A percentile compares a stretch with the other conserved stretches of the same genome.
Conservation (phyloP, 2,888 invertebrate genomes). For the Eumacrocentrus americanus region DNA sequence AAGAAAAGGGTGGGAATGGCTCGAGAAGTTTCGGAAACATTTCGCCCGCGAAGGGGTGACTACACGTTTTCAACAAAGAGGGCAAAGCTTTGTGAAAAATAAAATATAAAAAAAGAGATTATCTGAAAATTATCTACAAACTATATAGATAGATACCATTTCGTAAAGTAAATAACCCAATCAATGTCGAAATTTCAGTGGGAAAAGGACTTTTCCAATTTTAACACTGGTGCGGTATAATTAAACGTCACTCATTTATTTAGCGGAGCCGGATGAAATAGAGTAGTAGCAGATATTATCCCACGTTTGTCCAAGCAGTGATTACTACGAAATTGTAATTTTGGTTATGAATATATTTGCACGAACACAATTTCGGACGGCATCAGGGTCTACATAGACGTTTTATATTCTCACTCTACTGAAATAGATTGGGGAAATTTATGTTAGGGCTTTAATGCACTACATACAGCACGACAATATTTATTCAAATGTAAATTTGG, state of each 20-base stretch:
- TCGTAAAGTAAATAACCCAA: too few relatives aligned
- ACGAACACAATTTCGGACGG: constrained; percentile 4
- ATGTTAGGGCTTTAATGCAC: too few relatives aligned
- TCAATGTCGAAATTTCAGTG: too few relatives aligned
- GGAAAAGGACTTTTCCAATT: too few relatives aligned
- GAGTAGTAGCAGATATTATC: not conserved
- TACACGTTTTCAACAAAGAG: not conserved
- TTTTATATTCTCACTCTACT: not conserved
- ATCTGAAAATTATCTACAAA: not conserved
- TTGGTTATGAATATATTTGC: constrained; percentile 19
- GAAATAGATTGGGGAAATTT: too few relatives aligned
- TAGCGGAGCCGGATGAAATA: not conserved
- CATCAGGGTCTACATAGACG: not conserved
- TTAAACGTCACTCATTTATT: not conserved
- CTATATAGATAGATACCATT: not conserved
- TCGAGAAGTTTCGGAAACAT: constrained; percentile 21
- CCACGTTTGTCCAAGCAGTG: not conserved
- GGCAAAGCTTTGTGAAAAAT: constrained; percentile 6
- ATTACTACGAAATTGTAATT: not conserved
- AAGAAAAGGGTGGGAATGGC: constrained; percentile 1
- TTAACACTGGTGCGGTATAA: not conserved
- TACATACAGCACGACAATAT: not conserved
- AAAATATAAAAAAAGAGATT: constrained; percentile 10
- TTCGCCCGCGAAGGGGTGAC: constrained; percentile 3
- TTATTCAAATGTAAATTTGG: not conserved